These are phyloP conservation scores for Hydrotaea cyrtoneurina DNA, from an alignment of 2,888 invertebrate genomes.

Conservation along the genomic window DNA sequence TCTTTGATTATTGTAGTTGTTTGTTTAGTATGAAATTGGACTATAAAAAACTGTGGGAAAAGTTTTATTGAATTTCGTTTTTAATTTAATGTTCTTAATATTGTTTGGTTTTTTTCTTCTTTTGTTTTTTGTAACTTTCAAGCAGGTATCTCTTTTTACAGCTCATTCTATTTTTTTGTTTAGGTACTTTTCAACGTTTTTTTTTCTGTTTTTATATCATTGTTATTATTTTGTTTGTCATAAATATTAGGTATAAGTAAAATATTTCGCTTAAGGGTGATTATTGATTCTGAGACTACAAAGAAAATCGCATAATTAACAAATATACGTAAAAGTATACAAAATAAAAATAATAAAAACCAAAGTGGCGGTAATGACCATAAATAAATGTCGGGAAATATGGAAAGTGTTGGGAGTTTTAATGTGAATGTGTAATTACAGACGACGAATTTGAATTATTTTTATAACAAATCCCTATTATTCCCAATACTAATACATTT, in stretches of 20 bases:
- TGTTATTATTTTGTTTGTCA: constrained; percentile 57
- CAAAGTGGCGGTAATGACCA: too few species aligned
- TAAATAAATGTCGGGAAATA: too few species aligned
- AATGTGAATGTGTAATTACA: too few species aligned
- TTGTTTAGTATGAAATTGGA: constrained; percentile 18
- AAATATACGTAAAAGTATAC: too few species aligned
- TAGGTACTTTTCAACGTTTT: constrained; percentile 75
- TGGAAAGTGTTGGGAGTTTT: too few species aligned
- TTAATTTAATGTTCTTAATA: constrained; percentile 9
- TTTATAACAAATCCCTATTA: too few species aligned
- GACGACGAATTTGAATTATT: too few species aligned
- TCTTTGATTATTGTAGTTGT: constrained; percentile 21
- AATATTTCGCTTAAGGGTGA: not conserved
- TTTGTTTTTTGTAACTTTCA: constrained; percentile 72
- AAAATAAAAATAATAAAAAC: too few species aligned
- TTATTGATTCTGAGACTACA: not conserved
- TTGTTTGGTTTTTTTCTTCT: not conserved
- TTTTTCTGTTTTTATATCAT: constrained; percentile 66
- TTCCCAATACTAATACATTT: too few species aligned
- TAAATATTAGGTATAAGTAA: not conserved
- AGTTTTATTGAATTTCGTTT: not conserved
- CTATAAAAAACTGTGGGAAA: constrained; percentile 25
- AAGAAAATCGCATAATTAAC: too few species aligned
- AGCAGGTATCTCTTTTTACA: constrained; percentile 81
- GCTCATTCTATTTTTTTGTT: constrained; percentile 77